Percentiles rank a stretch among this genome's conserved stretches.
These are phyloP conservation scores for Cyprinella venusta DNA, from an alignment of 2,797 vertebrate genomes.

Conservation along the genomic window DNA sequence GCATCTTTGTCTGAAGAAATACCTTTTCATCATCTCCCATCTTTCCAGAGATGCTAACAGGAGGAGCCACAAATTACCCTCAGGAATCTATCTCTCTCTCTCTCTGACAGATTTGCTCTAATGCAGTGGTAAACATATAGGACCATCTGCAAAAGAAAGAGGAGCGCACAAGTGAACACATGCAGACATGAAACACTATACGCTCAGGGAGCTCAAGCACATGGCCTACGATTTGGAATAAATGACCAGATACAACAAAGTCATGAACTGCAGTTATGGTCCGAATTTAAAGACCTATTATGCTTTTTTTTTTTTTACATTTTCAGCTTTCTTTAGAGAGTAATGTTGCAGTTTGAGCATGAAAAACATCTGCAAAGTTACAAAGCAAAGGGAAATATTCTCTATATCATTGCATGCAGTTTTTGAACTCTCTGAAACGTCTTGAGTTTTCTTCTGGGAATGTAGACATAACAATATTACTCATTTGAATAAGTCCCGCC, in stretches of 20 bases:
- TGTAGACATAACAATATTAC: too few relatives aligned
- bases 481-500: too few relatives aligned
- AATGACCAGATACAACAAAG: neutral
- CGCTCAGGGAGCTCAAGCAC: neutral
- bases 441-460: too few relatives aligned
- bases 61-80: conserved; percentile 27
- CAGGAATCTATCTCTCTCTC: conserved; percentile 14
- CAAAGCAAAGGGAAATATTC: neutral
- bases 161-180: conserved; percentile 15
- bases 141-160: conserved; percentile 19
- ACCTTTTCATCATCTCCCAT: conserved; percentile 24
- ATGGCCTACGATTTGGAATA: conserved; percentile 4
- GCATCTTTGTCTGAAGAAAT: conserved; percentile 40
- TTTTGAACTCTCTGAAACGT: too few relatives aligned
- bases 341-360: neutral
- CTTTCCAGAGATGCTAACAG: conserved; percentile 26
- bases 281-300: neutral
- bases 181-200: neutral
- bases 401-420: neutral
- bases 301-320: too few relatives aligned
- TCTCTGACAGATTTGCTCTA: conserved; percentile 16
- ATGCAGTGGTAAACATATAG: conserved; percentile 24
- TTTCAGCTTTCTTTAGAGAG: neutral
- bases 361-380: neutral
- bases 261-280: neutral